Base-by-base conservation (phyloP, 2,888 invertebrate species). In the Oeneis ivallda region DNA sequence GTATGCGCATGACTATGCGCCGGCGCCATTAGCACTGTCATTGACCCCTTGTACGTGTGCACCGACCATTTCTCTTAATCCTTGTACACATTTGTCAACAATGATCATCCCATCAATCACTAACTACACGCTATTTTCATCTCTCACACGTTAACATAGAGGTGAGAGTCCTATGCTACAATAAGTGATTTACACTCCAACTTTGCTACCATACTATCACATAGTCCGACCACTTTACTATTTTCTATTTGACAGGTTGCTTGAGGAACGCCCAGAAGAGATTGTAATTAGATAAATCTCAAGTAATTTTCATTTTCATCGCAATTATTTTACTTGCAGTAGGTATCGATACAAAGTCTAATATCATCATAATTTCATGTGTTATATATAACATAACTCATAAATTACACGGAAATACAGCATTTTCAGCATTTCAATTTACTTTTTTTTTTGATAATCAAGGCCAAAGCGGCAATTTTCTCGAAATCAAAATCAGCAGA, bases 1-100 rank as follows among this genome's bases (percentile, higher is more conserved):
- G 80, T 86, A 87, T 86, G 87, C 87, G 77, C 74, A 70, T 75
- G 78, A 77, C 80, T 62, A 78, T 75, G 74, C 76, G 78, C 73
- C 71, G 72, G 72, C 72, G 74, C 76, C 77, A 68, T 68, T 64
- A 56, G 59, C 57, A 66, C 64, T 83, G 81, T 81, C 85, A 79
- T 76, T 75, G 84, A 78, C 84, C 71, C 72, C 67, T 43, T 68
- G 69, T 70, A 66, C 66, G 66, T 72, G 70, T 71, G 67, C 70
- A 68, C 71, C 70, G 67, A 67, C 70, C 64, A 69, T 71, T 72
- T 71, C 69, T 73, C 70, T 74, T 72, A 72, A 74, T 74, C 73
- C 70, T 73, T 68, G 57, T 67, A 64, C 62, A 70, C 62, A 53
- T 56, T 54, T 63, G 57, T 60, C 67, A 65, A 63, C 67, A 64